Conservation (phyloP, 2,797 vertebrate genomes). For the Hyperoplus lanceolatus region DNA sequence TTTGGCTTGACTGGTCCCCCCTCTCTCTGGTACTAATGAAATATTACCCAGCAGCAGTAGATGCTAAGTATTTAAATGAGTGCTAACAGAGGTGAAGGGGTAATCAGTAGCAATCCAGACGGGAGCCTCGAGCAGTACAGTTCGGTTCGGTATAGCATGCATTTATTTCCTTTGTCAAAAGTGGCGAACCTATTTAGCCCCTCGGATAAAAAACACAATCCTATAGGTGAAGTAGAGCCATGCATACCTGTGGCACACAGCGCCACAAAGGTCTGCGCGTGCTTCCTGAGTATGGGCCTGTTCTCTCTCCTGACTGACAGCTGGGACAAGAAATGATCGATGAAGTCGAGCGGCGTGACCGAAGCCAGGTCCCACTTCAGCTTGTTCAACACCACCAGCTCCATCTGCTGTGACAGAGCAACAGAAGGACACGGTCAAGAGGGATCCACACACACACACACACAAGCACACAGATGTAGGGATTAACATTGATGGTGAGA, state of each 20-base stretch:
- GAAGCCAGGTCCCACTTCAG: constrained; percentile 97
- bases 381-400: constrained; percentile 93
- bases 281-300: constrained; percentile 93
- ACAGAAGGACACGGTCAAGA: constrained; percentile 38
- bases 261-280: constrained; percentile 95
- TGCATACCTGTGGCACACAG: constrained; percentile 95
- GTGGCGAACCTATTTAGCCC: neutral
- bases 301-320: constrained; percentile 90
- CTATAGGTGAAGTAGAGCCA: neutral
- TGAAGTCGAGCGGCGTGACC: constrained; percentile 95
- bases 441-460: neutral
- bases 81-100: too few relatives aligned
- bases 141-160: too few relatives aligned
- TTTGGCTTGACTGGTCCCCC: neutral
- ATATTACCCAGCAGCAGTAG: too few relatives aligned
- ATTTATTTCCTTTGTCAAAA: too few relatives aligned
- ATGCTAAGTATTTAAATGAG: too few relatives aligned
- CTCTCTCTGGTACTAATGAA: too few relatives aligned
- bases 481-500: constrained; percentile 14
- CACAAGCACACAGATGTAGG: constrained; percentile 14
- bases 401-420: constrained; percentile 89
- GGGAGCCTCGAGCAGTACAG: too few relatives aligned
- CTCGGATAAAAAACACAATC: too few relatives aligned
- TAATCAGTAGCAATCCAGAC: too few relatives aligned
- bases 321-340: constrained; percentile 94